Base-by-base conservation (phyloP, 2,888 invertebrate species). In the Nemapogon koenigi region DNA sequence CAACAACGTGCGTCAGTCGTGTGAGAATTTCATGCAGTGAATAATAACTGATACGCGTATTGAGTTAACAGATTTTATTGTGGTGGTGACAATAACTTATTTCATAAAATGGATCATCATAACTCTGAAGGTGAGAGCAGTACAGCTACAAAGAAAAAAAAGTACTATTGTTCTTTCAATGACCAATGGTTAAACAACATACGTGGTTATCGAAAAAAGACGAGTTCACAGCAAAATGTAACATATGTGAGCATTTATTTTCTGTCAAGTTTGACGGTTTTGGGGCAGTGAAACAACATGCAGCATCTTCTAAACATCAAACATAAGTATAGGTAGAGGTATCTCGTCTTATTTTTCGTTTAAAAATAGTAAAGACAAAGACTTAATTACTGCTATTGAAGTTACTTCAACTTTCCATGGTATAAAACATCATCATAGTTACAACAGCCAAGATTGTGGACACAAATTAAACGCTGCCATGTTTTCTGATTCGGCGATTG, bases 401-500 rank as follows among this genome's bases (percentile, higher is more conserved):
- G 39, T 35, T 35, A 35, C 35, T 29, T 39, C 13, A 35, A 35
- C 29, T 22, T 22, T 22, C 25, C 33, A 39, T 27, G 39, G 39
- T 16, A 33, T 39, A n/a, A 39, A 32, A 39, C 39, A 39, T 39
- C 39, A 39, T 39, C 39, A 35, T 17, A 35, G 35, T 35, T 35
- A 39, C 30, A 39, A 39, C 25, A 39, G 39, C 32, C 33, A 39
- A 39, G 35, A 39, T n/a, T 35, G 39, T 25, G 39, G 39, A 39
- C 39, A 39, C 39, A 39, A 39, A 39, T 39, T 39, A 29, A 39
- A 39, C 35, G 29, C 35, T 39, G 16, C 25, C 35, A 39, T 16
- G 39, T 39, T 39, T 39, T 39, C 39, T 39, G 39, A 39, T 39
- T 39, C 39, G 39, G 35, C n/a, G 35, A 39, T 25, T 17, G 39